Evolutionary conservation across 2,888 invertebrate species (phyloP), one percentile per base, ranked within the genome.

Genomic region (Disparrhopalites patrizii): DNA sequence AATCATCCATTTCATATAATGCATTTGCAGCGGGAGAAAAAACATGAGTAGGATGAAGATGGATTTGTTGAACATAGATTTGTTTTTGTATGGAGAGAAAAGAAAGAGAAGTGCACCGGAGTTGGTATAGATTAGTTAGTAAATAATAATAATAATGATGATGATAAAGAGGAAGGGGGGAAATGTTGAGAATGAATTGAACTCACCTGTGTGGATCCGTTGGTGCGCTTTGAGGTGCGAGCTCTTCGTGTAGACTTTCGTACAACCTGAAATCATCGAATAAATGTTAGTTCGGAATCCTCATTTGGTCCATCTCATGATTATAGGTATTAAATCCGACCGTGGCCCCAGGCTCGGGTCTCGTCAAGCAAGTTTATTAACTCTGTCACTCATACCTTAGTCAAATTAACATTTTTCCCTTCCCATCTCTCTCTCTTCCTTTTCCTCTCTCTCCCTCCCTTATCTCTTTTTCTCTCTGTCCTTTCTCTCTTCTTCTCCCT

Each of bases 171-270:
- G n/a, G n/a, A n/a, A n/a, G n/a, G n/a, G n/a, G n/a, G n/a, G n/a
- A n/a, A n/a, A n/a, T n/a, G n/a, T n/a, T n/a, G n/a, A n/a, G n/a
- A n/a, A n/a, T 58, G 52, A 52, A 56, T 56, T 56, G 38, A 27
- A 38, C 82, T 85, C 85, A 93, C 95, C 95, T 83, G 96, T 96
- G 79, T 96, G 96, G 82, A 96, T 95, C 81, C 96, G 86, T 81
- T 96, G 95, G 82, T 96, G 96, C 73, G 96, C 96, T 83, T 96
- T 96, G 75, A 96, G 85, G 82, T 96, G 96, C 77, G 95, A 96
- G 83, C 95, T 95, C 84, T 96, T 96, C 75, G 96, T 96, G 82
- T 96, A 96, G 74, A 95, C 95, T 84, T 96, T 96, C 77, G 90
- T 86, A 83, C 96, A 96, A 80, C 93, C 96, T 94, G 85, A 67